Base-by-base conservation (phyloP, 1,140 invertebrate genomes). In the Calliopsis andreniformis region DNA sequence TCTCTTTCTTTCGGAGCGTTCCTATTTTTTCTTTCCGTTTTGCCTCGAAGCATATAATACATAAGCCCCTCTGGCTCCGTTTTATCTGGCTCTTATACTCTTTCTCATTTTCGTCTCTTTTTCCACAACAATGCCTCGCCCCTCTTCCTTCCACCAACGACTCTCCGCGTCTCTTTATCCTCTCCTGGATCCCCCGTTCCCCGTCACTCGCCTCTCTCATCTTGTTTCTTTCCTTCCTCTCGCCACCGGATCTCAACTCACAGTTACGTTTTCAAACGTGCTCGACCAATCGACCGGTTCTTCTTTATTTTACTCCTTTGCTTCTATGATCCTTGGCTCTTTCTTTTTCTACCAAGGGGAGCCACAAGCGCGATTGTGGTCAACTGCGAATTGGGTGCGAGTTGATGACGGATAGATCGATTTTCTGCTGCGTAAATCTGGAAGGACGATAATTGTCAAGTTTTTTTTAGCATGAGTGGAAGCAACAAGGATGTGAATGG, bases 191-290 rank as follows among this genome's bases (percentile, higher is more conserved):
- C n/a, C n/a, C n/a, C n/a, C n/a, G n/a, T n/a, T n/a, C n/a, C n/a
- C n/a, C n/a, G n/a, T n/a, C n/a, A n/a, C n/a, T n/a, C n/a, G n/a
- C n/a, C 39, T 47, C 79, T 68, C 35, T 77, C 67, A 39, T 61
- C 55, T 62, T 53, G 56, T 75, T 66, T 64, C 56, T 69, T 43
- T 66, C 63, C 69, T 78, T 72, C 67, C 78, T 70, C 58, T 68
- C 79, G 70, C 77, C 79, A 71, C 63, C 61, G 64, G 66, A 73
- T 78, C 70, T 73, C 76, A 67, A 62, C 86, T 84, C 80, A 59
- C 55, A 35, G 77, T 83, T 47, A 82, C 80, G 66, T 82, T 71
- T 82, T 67, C 79, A 72, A 83, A 79, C 71, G 58, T 75, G 66
- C 76, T 76, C 66, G 70, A 68, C 70, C 71, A 47, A 25, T 47